A percentile compares a stretch with the other conserved stretches of the same genome.
Evolutionary conservation across 1,140 invertebrate genomes (phyloP).

Genomic region (Achatina immaculata): DNA sequence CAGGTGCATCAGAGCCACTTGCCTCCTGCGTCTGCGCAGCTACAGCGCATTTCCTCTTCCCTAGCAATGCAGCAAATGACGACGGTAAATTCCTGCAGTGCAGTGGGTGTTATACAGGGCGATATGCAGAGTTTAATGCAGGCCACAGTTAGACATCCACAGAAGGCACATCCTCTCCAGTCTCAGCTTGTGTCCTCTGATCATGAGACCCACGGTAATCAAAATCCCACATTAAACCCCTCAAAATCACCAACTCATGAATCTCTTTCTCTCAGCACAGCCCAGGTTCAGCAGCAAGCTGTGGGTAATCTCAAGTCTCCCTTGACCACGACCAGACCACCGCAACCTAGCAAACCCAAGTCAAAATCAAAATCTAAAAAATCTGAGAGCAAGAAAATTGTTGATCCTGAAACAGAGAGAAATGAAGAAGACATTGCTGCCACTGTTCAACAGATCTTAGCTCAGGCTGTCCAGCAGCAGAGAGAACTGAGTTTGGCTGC

Average conservation of each 20-base stretch:
- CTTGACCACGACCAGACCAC: not conserved
- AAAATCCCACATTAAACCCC: not conserved
- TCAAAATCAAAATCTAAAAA: constrained; percentile 37
- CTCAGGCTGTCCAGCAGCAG: constrained; percentile 36
- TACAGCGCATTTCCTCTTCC: constrained; percentile 23
- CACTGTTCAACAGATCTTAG: constrained; percentile 33
- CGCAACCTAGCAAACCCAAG: not conserved
- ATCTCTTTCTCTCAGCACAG: not conserved
- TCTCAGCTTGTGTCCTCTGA: not conserved
- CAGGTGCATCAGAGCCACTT: constrained; percentile 26
- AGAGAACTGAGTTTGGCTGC: constrained; percentile 34
- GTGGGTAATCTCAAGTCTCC: not conserved
- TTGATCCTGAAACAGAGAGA: constrained; percentile 18
- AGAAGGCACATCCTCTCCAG: not conserved
- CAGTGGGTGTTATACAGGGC: constrained; percentile 22
- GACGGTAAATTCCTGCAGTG: not conserved
- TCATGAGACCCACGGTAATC: not conserved
- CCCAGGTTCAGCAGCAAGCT: not conserved
- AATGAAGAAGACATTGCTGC: constrained; percentile 34
- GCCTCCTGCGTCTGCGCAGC: constrained; percentile 9
- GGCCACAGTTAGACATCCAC: not conserved
- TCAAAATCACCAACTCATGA: not conserved
- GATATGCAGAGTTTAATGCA: constrained; percentile 6
- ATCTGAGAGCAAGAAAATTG: constrained; percentile 31
- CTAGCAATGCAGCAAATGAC: constrained; percentile 12